Evolutionary conservation across 2,113 vertebrate genomes (phyloP), one percentile per base, ranked within the genome.

Genomic region (Vireo altiloquus): DNA sequence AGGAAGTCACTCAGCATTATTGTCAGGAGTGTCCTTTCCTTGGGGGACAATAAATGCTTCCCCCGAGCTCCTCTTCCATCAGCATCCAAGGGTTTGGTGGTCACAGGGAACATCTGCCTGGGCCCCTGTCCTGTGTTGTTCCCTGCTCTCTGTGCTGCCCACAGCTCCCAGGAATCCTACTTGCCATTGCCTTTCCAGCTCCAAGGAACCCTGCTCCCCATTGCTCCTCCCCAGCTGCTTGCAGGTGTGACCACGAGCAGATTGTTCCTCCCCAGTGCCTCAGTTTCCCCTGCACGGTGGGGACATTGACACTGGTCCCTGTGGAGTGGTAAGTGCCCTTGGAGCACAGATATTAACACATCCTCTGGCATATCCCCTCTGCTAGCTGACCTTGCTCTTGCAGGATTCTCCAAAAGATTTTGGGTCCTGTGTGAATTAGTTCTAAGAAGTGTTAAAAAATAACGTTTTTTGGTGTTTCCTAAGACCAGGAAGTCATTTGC

Each of bases 201-300:
- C 46, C 25, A 18, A 27, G 49, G n/a, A 33, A 9, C 47, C 49
- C 68, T 83, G 57, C 11, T 72, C 22, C 17, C 27, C 49, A 24
- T 6, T 47, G 59, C 19, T 74, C 7, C 28, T 54, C 57, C 82
- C 46, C n/a, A 25, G 28, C 44, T 53, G 24, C 50, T 87, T 37
- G 33, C 40, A 3, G 0, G 1, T 4, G 49, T 81, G 54, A 18
- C 57, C 1, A 1, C 6, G 92, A 66, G 13, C 30, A 56, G 39
- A 7, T 74, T 11, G 28, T 8, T 22, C 27, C 28, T 31, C 2
- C 20, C 37, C 6, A 0, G 50, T 63, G 81, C 90, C 87, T 84
- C 94, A 49, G 88, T 84, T 91, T 94, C 69, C 50, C 64, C 64
- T 23, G n/a, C 52, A 40, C 17, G 0, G 11, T 31, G 31, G 37